phyloP scores from a whole-genome alignment of 2,888 invertebrate species.

The Drosophila tanythrix region DNA sequence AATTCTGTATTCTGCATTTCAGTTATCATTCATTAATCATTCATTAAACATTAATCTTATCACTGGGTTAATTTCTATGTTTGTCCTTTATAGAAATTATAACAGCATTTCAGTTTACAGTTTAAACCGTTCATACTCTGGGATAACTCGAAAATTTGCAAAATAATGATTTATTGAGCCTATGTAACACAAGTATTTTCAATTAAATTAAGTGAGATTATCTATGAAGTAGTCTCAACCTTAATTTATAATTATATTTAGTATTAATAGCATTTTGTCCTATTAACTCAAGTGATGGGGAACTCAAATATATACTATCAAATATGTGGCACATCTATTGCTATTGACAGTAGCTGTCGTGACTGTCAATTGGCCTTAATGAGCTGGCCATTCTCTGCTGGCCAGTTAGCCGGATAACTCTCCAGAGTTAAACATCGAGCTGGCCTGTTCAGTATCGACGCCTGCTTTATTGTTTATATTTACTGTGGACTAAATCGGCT shows the following conservation, averaged over 20 bases:
- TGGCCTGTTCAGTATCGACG: neutral
- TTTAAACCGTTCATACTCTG: too few species aligned
- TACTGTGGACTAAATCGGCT: constrained; percentile 46
- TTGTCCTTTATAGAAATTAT: too few species aligned
- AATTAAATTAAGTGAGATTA: constrained; percentile 4
- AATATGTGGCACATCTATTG: neutral
- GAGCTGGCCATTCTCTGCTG: constrained; percentile 12
- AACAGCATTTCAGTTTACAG: too few species aligned
- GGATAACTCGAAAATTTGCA: too few species aligned
- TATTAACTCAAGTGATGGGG: neutral
- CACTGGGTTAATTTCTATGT: too few species aligned
- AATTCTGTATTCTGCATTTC: neutral
- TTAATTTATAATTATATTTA: neutral
- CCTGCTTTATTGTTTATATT: constrained; percentile 39
- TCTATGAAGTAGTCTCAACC: neutral
- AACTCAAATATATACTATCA: neutral
- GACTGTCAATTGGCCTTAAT: constrained; percentile 43
- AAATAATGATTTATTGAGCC: neutral
- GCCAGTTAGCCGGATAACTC: constrained; percentile 61
- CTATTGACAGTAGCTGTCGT: constrained; percentile 3
- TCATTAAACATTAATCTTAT: too few species aligned
- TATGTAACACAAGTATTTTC: too few species aligned
- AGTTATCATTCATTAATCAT: too few species aligned
- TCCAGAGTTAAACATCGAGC: constrained; percentile 3
- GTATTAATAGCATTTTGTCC: neutral